phyloP scores from a whole-genome alignment of 2,113 vertebrate species.

The human region GRCh38 chr20:31818501-31819000 shows the following conservation, averaged over 20 bases:
- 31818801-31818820: not conserved
- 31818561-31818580: not conserved
- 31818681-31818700: not conserved
- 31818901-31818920: not conserved
- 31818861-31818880: conserved; percentile 56
- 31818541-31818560: not conserved
- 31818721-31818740: not conserved
- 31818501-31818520: not conserved
- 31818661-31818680: not conserved
- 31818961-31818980: not conserved
- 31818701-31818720: not conserved
- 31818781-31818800: not conserved
- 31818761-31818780: not conserved
- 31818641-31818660: not conserved
- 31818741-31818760: not conserved
- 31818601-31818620: not conserved
- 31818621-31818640: not conserved
- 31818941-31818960: not conserved
- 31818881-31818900: not conserved
- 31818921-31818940: not conserved
- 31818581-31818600: not conserved
- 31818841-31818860: not conserved
- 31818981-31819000: not conserved
- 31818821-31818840: not conserved
- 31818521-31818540: not conserved